These are phyloP conservation scores for Panagrolaimus sp. DNA, from an alignment of 1,140 invertebrate species.

Conservation along the genomic window DNA sequence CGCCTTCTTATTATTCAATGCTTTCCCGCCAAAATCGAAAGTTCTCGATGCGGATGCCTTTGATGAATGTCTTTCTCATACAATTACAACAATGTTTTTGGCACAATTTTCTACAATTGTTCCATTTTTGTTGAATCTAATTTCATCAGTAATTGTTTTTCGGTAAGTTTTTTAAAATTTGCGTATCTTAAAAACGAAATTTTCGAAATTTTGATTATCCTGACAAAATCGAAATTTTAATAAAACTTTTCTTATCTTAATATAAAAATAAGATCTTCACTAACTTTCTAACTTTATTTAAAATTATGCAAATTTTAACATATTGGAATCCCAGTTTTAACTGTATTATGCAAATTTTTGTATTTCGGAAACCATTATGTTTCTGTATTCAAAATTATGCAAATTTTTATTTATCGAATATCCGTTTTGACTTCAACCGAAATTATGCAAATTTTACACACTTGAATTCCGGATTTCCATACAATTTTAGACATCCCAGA, in stretches of 20 bases:
- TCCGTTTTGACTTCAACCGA: background rate
- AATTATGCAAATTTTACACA: conserved; percentile 4
- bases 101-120: conserved; percentile 57
- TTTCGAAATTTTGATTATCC: too few relatives aligned
- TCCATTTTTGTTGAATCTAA: conserved; percentile 54
- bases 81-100: conserved; percentile 55
- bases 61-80: conserved; percentile 37
- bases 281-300: too few relatives aligned
- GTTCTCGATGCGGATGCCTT: conserved; percentile 37
- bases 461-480: conserved; percentile 6
- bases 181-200: too few relatives aligned
- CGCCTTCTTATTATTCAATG: conserved; percentile 49
- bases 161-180: conserved; percentile 29
- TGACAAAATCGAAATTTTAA: too few relatives aligned
- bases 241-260: too few relatives aligned
- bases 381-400: too few relatives aligned
- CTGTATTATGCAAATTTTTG: too few relatives aligned
- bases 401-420: background rate
- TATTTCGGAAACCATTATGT: too few relatives aligned
- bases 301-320: too few relatives aligned
- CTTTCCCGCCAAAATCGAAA: conserved; percentile 41
- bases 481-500: background rate
- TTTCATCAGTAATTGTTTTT: conserved; percentile 56
- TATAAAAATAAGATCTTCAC: too few relatives aligned
- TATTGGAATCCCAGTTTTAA: too few relatives aligned